These are phyloP conservation scores for Anoplophora glabripennis DNA, from an alignment of 1,140 invertebrate species.

Conservation along the genomic window DNA sequence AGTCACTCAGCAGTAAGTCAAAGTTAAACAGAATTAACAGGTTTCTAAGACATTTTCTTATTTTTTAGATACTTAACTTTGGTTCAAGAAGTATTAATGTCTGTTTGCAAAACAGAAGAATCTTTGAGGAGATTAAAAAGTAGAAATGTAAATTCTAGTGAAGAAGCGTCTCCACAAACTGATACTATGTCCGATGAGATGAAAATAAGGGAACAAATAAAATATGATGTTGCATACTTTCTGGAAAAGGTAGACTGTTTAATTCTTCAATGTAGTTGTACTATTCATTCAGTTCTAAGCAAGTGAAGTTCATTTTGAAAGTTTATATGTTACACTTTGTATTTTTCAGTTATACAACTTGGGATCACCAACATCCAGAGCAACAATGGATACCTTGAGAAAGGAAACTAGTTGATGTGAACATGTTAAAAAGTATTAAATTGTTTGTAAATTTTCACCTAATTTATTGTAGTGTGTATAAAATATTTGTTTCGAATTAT, in stretches of 20 bases:
- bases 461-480: too few relatives aligned
- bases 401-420: slow-evolving; percentile 18
- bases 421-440: too few relatives aligned
- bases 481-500: too few relatives aligned
- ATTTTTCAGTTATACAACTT: slow-evolving; percentile 28
- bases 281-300: neutral
- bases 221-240: slow-evolving; percentile 70
- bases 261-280: neutral
- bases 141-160: slow-evolving; percentile 53
- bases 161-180: slow-evolving; percentile 53
- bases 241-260: slow-evolving; percentile 29
- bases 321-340: neutral
- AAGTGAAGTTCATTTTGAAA: neutral
- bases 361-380: slow-evolving; percentile 14
- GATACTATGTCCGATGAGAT: slow-evolving; percentile 76
- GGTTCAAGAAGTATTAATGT: slow-evolving; percentile 84
- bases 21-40: neutral
- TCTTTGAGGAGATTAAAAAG: slow-evolving; percentile 85
- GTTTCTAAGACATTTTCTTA: slow-evolving; percentile 5
- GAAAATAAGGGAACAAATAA: slow-evolving; percentile 88
- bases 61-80: slow-evolving; percentile 72
- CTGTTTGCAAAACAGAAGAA: slow-evolving; percentile 93
- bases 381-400: slow-evolving; percentile 25
- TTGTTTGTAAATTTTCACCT: too few relatives aligned
- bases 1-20: slow-evolving; percentile 35